Conservation (phyloP, 1,140 invertebrate species). For the Lepidotrigona ventralis region DNA sequence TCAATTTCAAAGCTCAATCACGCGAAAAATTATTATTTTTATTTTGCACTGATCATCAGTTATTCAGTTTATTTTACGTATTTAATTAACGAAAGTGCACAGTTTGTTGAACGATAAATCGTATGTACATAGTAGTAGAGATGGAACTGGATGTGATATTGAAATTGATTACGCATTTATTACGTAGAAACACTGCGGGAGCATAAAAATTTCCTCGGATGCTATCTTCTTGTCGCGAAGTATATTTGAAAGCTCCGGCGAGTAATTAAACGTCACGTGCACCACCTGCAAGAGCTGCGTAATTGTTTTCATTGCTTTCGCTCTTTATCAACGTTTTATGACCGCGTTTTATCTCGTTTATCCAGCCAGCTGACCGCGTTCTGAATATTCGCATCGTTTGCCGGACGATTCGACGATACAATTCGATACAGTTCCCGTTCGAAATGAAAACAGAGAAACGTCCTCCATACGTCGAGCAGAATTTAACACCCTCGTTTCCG, state of each 20-base stretch:
- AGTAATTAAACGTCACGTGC: constrained; percentile 60
- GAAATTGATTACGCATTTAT: too few relatives aligned
- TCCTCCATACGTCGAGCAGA: background rate
- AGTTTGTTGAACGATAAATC: too few relatives aligned
- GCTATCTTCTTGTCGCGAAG: background rate
- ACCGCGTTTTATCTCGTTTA: constrained; percentile 34
- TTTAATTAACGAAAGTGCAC: too few relatives aligned
- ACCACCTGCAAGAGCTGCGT: background rate
- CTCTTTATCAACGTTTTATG: constrained; percentile 13
- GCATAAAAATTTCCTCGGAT: too few relatives aligned
- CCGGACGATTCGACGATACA: background rate
- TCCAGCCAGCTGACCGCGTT: background rate
- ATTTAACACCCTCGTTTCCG: background rate
- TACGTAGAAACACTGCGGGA: too few relatives aligned
- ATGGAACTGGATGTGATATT: too few relatives aligned
- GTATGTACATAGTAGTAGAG: too few relatives aligned
- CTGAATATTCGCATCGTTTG: background rate
- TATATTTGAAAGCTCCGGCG: constrained; percentile 30
- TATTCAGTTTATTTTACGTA: too few relatives aligned
- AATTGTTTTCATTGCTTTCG: constrained; percentile 10
- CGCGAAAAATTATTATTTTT: too few relatives aligned
- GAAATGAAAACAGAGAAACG: background rate
- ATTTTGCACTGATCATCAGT: too few relatives aligned
- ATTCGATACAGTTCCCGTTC: background rate
- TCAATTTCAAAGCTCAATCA: too few relatives aligned